These are phyloP conservation scores for Liodrosophila aerea DNA, from an alignment of 2,888 invertebrate genomes.

Conservation along the genomic window DNA sequence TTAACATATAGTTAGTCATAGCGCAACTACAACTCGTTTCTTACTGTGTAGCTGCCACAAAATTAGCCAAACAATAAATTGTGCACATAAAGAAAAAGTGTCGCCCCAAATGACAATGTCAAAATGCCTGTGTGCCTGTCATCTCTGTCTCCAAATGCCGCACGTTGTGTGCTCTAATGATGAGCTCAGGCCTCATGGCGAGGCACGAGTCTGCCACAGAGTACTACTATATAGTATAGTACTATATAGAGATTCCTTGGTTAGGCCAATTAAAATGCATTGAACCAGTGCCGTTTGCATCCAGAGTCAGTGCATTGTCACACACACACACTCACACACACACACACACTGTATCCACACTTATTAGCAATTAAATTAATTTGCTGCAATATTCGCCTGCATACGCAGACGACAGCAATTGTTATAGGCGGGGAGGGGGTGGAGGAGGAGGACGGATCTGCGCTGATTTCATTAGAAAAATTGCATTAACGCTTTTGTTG, in stretches of 20 bases:
- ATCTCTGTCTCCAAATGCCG: constrained; percentile 55
- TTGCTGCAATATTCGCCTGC: constrained; percentile 71
- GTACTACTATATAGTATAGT: too few relatives aligned
- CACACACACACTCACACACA: too few relatives aligned
- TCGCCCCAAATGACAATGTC: constrained; percentile 61
- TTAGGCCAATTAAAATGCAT: constrained; percentile 81
- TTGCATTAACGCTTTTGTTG: constrained; percentile 46
- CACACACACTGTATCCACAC: constrained; percentile 35
- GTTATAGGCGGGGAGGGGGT: constrained; percentile 9
- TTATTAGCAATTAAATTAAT: constrained; percentile 82
- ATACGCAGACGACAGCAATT: constrained; percentile 80
- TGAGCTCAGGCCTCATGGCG: constrained; percentile 76
- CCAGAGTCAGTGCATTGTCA: constrained; percentile 42
- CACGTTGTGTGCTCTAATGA: constrained; percentile 70
- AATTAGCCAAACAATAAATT: constrained; percentile 47
- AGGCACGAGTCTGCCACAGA: constrained; percentile 35
- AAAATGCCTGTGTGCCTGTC: constrained; percentile 51
- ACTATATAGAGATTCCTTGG: constrained; percentile 32
- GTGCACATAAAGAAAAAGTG: constrained; percentile 21
- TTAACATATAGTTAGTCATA: too few relatives aligned
- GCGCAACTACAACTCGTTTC: too few relatives aligned
- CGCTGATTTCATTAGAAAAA: constrained; percentile 70
- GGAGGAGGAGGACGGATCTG: constrained; percentile 17
- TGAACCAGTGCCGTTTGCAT: constrained; percentile 73
- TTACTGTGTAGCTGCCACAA: constrained; percentile 12